A percentile compares a stretch with the other conserved stretches of the same genome.
Conservation (phyloP, 2,113 vertebrate species). For the Rhinogobius similis region DNA sequence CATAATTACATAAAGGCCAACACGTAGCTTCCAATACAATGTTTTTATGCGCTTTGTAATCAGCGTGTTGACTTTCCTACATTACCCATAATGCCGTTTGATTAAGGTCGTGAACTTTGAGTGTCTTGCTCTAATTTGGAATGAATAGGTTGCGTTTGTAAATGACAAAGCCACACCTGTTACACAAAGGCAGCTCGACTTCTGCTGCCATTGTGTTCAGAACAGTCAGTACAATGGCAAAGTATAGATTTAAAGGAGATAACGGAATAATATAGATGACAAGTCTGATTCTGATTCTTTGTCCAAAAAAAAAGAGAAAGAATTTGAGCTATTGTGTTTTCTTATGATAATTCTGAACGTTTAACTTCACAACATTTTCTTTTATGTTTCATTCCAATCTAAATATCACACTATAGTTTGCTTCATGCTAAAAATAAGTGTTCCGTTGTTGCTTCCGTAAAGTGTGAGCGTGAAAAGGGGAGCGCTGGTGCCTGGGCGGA, state of each 20-base stretch:
- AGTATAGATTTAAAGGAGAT: neutral
- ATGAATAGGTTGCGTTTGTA: neutral
- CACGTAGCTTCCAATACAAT: neutral
- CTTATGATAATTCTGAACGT: too few relatives aligned
- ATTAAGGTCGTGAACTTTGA: constrained; percentile 4
- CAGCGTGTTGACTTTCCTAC: constrained; percentile 4
- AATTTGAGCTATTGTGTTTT: too few relatives aligned
- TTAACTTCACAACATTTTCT: neutral
- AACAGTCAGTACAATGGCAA: neutral
- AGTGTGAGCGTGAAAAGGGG: constrained; percentile 6
- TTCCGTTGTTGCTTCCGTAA: neutral
- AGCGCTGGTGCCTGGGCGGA: constrained; percentile 22
- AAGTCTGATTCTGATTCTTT: neutral
- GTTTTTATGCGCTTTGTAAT: neutral
- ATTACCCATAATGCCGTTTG: constrained; percentile 11
- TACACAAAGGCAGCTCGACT: neutral
- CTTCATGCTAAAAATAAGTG: neutral
- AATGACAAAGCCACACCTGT: constrained; percentile 6
- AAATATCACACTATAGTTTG: neutral
- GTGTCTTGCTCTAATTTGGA: neutral
- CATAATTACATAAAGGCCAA: neutral
- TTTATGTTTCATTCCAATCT: neutral
- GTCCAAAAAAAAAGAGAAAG: neutral
- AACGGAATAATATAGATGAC: neutral
- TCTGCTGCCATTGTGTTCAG: neutral